phyloP scores from a whole-genome alignment of 1,140 invertebrate species.

The Anadara kagoshimensis region DNA sequence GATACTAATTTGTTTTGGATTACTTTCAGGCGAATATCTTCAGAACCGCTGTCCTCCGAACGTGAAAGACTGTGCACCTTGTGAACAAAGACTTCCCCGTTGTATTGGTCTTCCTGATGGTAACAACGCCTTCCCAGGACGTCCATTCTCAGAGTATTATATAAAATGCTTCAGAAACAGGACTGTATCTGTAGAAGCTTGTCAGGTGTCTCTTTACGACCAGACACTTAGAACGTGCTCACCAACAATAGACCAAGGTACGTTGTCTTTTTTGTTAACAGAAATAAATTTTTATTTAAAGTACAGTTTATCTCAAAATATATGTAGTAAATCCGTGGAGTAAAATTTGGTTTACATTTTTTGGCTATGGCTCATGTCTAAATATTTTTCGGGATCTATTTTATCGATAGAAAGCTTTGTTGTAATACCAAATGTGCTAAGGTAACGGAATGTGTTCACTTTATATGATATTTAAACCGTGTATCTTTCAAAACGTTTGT shows the following conservation, averaged over 20 bases:
- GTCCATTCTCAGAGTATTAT: slow-evolving; percentile 52
- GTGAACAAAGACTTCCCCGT: slow-evolving; percentile 55
- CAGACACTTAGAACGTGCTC: slow-evolving; percentile 45
- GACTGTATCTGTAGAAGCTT: slow-evolving; percentile 57
- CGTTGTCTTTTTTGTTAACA: slow-evolving; percentile 3
- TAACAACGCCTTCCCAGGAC: slow-evolving; percentile 49
- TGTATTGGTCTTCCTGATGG: slow-evolving; percentile 52
- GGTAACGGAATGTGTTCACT: no score
- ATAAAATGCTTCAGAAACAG: slow-evolving; percentile 56
- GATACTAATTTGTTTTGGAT: no score
- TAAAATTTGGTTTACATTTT: no score
- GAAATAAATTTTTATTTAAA: no score
- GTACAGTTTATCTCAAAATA: no score
- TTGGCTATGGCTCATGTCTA: no score
- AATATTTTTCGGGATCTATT: no score
- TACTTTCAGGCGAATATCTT: slow-evolving; percentile 65
- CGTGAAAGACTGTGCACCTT: slow-evolving; percentile 47
- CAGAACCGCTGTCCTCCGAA: slow-evolving; percentile 56
- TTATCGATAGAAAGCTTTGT: no score
- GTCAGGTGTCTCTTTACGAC: slow-evolving; percentile 55
- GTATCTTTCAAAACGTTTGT: no score
- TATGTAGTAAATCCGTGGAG: no score
- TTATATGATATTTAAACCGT: no score
- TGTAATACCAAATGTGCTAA: no score
- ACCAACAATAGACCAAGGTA: slow-evolving; percentile 45